phyloP scores from a whole-genome alignment of 2,888 invertebrate genomes.

The Calameuta pallipes region DNA sequence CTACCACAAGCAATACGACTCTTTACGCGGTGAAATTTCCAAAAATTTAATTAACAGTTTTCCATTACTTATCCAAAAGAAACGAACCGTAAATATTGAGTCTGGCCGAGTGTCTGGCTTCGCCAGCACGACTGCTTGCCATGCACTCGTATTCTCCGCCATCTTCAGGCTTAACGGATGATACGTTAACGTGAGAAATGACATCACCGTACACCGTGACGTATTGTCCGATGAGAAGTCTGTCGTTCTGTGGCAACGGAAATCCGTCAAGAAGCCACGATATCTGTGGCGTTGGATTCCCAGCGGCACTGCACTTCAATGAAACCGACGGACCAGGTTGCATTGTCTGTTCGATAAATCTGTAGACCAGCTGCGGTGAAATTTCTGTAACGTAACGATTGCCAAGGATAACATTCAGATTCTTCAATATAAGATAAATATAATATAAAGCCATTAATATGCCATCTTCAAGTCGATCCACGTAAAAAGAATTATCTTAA shows the following conservation, averaged over 20 bases:
- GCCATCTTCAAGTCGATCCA: too few species aligned
- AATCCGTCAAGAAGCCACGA: slow-evolving; percentile 68
- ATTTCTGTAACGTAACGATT: slow-evolving; percentile 60
- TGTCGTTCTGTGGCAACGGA: slow-evolving; percentile 68
- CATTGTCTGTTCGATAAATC: slow-evolving; percentile 67
- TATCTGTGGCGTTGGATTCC: slow-evolving; percentile 69
- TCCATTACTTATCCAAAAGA: background rate
- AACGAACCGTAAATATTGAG: slow-evolving; percentile 71
- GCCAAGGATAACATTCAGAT: background rate
- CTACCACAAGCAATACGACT: background rate
- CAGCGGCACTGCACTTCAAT: slow-evolving; percentile 66
- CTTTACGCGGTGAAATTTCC: background rate
- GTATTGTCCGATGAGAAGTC: slow-evolving; percentile 68
- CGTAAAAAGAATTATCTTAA: too few species aligned
- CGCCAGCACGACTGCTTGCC: slow-evolving; percentile 68
- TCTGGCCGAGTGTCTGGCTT: slow-evolving; percentile 66
- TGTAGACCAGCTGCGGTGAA: slow-evolving; percentile 67
- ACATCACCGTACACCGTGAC: slow-evolving; percentile 68
- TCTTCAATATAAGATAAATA: too few species aligned
- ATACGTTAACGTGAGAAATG: slow-evolving; percentile 68
- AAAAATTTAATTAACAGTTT: background rate
- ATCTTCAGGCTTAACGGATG: slow-evolving; percentile 67
- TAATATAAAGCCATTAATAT: too few species aligned
- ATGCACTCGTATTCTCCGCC: slow-evolving; percentile 70
- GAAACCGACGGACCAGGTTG: slow-evolving; percentile 68